A percentile compares a stretch with the other conserved stretches of the same genome.
phyloP scores from a whole-genome alignment of 2,113 vertebrate species.

The Amblyornis subalaris region DNA sequence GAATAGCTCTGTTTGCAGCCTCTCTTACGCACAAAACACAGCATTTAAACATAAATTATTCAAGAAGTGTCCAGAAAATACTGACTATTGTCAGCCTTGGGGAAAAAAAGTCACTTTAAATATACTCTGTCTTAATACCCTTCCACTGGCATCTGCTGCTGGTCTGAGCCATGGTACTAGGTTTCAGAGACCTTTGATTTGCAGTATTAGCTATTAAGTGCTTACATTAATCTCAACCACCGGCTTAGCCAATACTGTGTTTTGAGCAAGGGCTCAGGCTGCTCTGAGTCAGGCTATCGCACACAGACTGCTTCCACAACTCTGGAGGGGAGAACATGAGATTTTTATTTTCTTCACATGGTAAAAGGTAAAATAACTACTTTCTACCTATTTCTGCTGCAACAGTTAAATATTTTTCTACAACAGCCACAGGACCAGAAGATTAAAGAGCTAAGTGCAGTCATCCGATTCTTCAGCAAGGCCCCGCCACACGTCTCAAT shows the following conservation, averaged over 20 bases:
- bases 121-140: not conserved
- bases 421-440: not conserved
- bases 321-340: not conserved
- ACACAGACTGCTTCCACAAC: not conserved
- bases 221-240: not conserved
- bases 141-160: not conserved
- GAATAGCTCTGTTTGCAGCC: not conserved
- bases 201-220: not conserved
- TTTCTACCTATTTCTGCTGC: not conserved
- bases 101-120: not conserved
- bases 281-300: not conserved
- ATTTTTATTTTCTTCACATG: not conserved
- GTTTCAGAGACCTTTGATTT: not conserved
- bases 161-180: not conserved
- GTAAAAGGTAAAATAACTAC: constrained; percentile 16
- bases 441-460: constrained; percentile 43
- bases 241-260: not conserved
- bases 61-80: constrained; percentile 5
- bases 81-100: not conserved
- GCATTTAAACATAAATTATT: constrained; percentile 16
- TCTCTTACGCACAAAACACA: not conserved
- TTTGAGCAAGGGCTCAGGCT: not conserved
- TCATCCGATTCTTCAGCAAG: constrained; percentile 30
- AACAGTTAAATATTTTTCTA: constrained; percentile 48
- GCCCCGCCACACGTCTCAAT: constrained; percentile 19